Evolutionary conservation across 64 coral and sea anemone genomes (phyloP).

Genomic region (Porites australiensis): DNA sequence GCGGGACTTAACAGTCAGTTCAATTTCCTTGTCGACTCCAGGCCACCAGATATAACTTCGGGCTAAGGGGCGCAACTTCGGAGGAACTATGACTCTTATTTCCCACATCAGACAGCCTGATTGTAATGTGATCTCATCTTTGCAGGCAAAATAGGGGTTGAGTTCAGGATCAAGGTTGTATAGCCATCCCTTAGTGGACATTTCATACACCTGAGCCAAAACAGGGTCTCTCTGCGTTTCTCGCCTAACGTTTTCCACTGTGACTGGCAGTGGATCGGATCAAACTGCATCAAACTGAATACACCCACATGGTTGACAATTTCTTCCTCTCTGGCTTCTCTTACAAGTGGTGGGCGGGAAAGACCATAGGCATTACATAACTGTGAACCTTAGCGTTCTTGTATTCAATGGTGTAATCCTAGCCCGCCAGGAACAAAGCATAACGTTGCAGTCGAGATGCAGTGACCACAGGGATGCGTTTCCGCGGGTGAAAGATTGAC

Average conservation of each 20-base stretch:
- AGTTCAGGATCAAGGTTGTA: background rate
- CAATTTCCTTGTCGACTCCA: too few relatives aligned
- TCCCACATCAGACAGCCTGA: background rate
- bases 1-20: too few relatives aligned
- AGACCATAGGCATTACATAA: background rate
- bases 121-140: background rate
- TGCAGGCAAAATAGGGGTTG: background rate
- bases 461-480: conserved; percentile 20
- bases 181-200: background rate
- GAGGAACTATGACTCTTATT: too few relatives aligned
- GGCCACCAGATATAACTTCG: too few relatives aligned
- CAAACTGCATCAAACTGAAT: too few relatives aligned
- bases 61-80: too few relatives aligned
- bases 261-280: background rate
- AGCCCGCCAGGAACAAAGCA: conserved; percentile 11
- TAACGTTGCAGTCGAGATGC: background rate
- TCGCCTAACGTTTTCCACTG: background rate
- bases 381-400: conserved; percentile 22
- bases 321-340: conserved; percentile 12
- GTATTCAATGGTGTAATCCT: conserved; percentile 17
- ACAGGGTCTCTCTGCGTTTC: conserved; percentile 35
- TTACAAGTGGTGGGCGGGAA: background rate
- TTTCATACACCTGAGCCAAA: background rate
- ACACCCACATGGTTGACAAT: too few relatives aligned
- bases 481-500: conserved; percentile 26